These are phyloP conservation scores for Sebastes minor DNA, from an alignment of 2,797 vertebrate genomes.

Conservation along the genomic window DNA sequence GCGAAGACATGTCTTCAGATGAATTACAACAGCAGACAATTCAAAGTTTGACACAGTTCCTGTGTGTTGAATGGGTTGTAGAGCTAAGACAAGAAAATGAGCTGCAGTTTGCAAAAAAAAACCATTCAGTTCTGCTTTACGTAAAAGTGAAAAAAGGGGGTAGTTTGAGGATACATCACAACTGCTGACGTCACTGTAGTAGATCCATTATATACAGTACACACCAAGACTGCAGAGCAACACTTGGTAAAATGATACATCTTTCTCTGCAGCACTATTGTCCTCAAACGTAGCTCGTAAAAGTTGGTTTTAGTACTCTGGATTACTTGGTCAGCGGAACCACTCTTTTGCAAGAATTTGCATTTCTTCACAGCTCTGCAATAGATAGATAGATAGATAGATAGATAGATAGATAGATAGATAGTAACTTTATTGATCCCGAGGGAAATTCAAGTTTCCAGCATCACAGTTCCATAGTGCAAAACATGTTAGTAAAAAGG, in stretches of 20 bases:
- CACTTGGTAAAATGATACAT: not conserved
- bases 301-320: not conserved
- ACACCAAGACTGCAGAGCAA: not conserved
- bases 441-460: too few relatives aligned
- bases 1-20: not conserved
- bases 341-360: not conserved
- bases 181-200: slow-evolving; percentile 1
- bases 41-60: not conserved
- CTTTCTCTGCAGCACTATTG: not conserved
- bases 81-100: not conserved
- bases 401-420: too few relatives aligned
- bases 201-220: not conserved
- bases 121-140: not conserved
- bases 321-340: not conserved
- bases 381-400: too few relatives aligned
- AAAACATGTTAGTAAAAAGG: too few relatives aligned
- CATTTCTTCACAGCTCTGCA: not conserved
- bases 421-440: too few relatives aligned
- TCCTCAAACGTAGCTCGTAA: not conserved
- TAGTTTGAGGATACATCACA: not conserved
- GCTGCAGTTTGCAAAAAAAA: not conserved
- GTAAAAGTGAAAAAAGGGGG: not conserved
- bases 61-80: not conserved
- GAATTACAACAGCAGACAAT: not conserved
- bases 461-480: too few relatives aligned